Percentiles rank a stretch among this genome's conserved stretches.
Conservation (phyloP, 2,113 vertebrate genomes). For the Rousettus leschenaultii region DNA sequence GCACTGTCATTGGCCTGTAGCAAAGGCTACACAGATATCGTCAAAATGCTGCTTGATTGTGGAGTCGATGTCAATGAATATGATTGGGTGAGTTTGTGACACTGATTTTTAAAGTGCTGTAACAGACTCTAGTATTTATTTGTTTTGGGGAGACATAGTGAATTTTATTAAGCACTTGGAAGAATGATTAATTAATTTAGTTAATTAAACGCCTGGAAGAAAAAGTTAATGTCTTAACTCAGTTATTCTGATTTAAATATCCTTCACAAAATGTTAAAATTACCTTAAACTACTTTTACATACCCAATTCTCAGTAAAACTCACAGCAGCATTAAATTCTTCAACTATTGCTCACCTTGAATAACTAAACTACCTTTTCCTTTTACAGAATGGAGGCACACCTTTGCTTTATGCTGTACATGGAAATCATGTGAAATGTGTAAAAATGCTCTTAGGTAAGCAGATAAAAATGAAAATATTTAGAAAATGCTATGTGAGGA, state of each 20-base stretch:
- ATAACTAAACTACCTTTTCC: not conserved
- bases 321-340: not conserved
- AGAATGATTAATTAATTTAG: not conserved
- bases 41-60: constrained; percentile 98
- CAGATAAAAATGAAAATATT: not conserved
- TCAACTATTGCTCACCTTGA: not conserved
- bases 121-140: not conserved
- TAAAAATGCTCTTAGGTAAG: constrained; percentile 96
- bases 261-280: constrained; percentile 18
- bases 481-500: not conserved
- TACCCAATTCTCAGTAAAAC: not conserved
- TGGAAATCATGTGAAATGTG: constrained; percentile 97
- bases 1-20: constrained; percentile 96
- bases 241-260: constrained; percentile 14
- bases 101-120: not conserved
- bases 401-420: constrained; percentile 98
- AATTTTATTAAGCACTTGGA: not conserved
- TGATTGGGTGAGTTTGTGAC: constrained; percentile 90
- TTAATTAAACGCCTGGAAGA: not conserved
- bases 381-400: constrained; percentile 95
- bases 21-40: constrained; percentile 98
- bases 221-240: constrained; percentile 1
- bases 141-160: not conserved
- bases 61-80: constrained; percentile 99
- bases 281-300: not conserved